Conservation (phyloP, 2,797 vertebrate genomes). For the Furcifer pardalis region DNA sequence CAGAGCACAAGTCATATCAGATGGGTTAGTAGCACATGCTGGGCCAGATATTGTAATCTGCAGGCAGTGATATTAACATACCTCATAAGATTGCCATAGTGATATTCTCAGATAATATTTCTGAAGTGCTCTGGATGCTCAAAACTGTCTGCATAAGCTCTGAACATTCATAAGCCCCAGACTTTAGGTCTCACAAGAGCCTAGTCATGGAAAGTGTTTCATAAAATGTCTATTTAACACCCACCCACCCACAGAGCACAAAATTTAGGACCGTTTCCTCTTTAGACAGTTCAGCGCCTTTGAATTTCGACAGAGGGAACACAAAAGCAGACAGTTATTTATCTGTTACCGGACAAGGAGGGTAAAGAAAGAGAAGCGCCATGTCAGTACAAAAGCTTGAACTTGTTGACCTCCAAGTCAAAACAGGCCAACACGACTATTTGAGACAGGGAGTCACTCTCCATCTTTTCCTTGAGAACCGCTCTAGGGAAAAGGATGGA, state of each 20-base stretch:
- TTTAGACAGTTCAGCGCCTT: constrained; percentile 20
- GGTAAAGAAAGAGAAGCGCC: constrained; percentile 79
- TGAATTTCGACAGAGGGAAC: constrained; percentile 64
- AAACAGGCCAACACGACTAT: constrained; percentile 69
- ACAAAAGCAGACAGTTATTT: constrained; percentile 73
- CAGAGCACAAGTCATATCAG: too few relatives aligned
- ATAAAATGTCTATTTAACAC: not conserved
- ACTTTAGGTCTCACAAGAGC: not conserved
- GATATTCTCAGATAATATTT: not conserved
- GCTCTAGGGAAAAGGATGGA: constrained; percentile 61
- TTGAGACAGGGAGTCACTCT: constrained; percentile 54
- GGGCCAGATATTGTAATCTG: not conserved
- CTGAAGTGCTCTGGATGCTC: not conserved
- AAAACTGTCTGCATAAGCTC: not conserved
- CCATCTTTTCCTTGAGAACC: constrained; percentile 62
- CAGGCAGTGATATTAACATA: not conserved
- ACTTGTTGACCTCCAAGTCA: constrained; percentile 77
- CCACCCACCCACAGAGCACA: not conserved
- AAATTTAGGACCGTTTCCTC: constrained; percentile 36
- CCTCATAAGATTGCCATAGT: not conserved
- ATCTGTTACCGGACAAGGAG: constrained; percentile 89
- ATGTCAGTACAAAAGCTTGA: constrained; percentile 81
- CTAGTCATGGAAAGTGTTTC: not conserved
- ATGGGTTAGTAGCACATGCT: not conserved
- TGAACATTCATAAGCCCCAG: not conserved